These are phyloP conservation scores for Propithecus perrieri DNA, from an alignment of 2,797 vertebrate genomes.

Conservation along the genomic window DNA sequence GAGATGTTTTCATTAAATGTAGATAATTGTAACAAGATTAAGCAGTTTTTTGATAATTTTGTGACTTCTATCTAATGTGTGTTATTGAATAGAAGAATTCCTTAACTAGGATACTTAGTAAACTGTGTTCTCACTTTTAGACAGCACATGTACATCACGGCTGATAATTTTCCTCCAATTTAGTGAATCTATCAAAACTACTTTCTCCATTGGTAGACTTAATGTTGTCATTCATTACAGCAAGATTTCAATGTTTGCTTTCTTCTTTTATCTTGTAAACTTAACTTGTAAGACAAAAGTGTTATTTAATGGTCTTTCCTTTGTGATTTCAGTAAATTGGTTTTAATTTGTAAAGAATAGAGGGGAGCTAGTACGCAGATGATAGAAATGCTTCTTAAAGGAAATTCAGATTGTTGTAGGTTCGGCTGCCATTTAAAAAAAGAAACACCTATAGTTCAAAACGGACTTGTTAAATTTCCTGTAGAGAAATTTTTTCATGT, in stretches of 20 bases:
- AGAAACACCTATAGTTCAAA: neutral
- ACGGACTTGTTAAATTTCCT: conserved; percentile 26
- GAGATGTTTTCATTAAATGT: neutral
- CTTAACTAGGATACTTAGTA: neutral
- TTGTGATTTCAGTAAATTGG: conserved; percentile 32
- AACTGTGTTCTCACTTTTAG: neutral
- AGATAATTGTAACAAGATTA: neutral
- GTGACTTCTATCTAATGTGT: neutral
- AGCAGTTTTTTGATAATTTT: conserved; percentile 38
- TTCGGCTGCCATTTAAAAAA: neutral
- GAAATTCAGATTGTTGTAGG: neutral
- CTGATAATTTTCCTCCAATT: conserved; percentile 22
- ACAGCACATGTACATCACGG: neutral
- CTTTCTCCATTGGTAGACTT: neutral
- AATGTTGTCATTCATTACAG: neutral
- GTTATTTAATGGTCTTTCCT: neutral
- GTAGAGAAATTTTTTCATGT: neutral
- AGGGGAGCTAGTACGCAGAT: neutral
- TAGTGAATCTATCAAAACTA: neutral
- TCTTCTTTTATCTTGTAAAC: conserved; percentile 38
- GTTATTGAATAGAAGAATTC: conserved; percentile 11
- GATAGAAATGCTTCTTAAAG: conserved; percentile 20
- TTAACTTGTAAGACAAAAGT: conserved; percentile 42
- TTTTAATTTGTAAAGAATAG: conserved; percentile 45
- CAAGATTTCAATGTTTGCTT: conserved; percentile 18